A percentile compares a stretch with the other conserved stretches of the same genome.
phyloP scores from a whole-genome alignment of 2,888 invertebrate genomes.

The Drosophila dives region DNA sequence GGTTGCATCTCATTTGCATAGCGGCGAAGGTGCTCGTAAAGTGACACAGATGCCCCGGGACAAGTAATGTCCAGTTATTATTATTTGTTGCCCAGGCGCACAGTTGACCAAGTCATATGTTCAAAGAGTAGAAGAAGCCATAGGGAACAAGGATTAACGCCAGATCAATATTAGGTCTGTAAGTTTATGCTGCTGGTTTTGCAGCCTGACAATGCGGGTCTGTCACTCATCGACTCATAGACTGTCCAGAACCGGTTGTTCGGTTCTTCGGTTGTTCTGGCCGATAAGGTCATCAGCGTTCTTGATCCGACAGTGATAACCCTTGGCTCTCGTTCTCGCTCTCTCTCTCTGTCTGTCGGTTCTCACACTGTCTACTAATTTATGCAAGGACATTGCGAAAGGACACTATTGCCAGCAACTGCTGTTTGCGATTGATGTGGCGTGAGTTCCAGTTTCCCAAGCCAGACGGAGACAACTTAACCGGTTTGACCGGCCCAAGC shows the following conservation, averaged over 20 bases:
- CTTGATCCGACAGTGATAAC: conserved; percentile 49
- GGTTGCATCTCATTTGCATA: conserved; percentile 75
- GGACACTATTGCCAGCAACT: conserved; percentile 69
- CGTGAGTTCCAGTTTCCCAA: conserved; percentile 66
- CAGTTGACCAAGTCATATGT: conserved; percentile 61
- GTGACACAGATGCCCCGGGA: conserved; percentile 59
- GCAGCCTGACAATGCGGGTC: conserved; percentile 62
- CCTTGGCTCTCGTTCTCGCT: conserved; percentile 54
- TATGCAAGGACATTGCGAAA: conserved; percentile 84
- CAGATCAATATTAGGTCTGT: conserved; percentile 56
- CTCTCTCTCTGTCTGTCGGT: conserved; percentile 27
- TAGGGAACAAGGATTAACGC: conserved; percentile 18
- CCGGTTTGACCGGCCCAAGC: conserved; percentile 83
- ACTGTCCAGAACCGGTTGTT: conserved; percentile 83
- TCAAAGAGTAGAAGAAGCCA: not conserved
- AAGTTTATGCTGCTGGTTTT: conserved; percentile 36
- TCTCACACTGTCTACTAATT: conserved; percentile 76
- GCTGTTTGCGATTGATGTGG: conserved; percentile 61
- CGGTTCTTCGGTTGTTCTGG: conserved; percentile 26
- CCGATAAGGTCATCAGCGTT: conserved; percentile 73
- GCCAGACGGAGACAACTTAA: conserved; percentile 42
- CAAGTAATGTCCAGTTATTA: conserved; percentile 66
- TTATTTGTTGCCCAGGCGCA: conserved; percentile 14
- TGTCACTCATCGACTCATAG: conserved; percentile 40
- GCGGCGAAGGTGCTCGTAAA: conserved; percentile 20